These are phyloP conservation scores for Climacteris rufus DNA, from an alignment of 2,113 vertebrate species.

Conservation along the genomic window DNA sequence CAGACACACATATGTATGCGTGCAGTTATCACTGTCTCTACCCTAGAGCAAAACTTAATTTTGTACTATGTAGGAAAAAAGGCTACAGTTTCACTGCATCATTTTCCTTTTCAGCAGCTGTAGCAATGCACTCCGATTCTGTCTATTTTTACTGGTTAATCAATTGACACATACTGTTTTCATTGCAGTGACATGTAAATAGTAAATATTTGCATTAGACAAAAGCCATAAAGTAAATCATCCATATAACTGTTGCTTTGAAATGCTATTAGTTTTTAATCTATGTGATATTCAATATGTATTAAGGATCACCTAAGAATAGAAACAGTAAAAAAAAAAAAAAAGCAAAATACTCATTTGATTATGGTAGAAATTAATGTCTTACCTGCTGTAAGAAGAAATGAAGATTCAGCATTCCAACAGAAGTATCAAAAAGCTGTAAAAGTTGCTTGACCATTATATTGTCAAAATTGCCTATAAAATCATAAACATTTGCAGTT, in stretches of 20 bases:
- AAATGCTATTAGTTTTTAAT: not conserved
- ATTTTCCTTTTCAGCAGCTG: not conserved
- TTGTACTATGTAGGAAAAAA: not conserved
- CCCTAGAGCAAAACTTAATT: not conserved
- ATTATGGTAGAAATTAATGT: not conserved
- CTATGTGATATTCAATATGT: not conserved
- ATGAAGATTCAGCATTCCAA: not conserved
- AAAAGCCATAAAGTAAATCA: not conserved
- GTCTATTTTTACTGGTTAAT: not conserved
- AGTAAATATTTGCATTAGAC: constrained; percentile 2
- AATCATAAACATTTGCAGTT: not conserved
- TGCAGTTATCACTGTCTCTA: not conserved
- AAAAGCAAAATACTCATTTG: not conserved
- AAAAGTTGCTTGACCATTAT: not conserved
- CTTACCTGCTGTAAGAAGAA: constrained; percentile 20
- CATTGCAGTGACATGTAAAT: not conserved
- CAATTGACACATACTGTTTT: not conserved
- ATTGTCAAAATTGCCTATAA: constrained; percentile 9
- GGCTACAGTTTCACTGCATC: not conserved
- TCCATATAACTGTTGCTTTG: not conserved
- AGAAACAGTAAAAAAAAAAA: not conserved
- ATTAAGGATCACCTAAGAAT: not conserved
- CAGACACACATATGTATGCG: not conserved
- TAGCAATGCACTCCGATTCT: not conserved
- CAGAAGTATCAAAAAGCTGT: not conserved